These are phyloP conservation scores for Danaus chrysippus DNA, from an alignment of 2,888 invertebrate species.

Conservation along the genomic window DNA sequence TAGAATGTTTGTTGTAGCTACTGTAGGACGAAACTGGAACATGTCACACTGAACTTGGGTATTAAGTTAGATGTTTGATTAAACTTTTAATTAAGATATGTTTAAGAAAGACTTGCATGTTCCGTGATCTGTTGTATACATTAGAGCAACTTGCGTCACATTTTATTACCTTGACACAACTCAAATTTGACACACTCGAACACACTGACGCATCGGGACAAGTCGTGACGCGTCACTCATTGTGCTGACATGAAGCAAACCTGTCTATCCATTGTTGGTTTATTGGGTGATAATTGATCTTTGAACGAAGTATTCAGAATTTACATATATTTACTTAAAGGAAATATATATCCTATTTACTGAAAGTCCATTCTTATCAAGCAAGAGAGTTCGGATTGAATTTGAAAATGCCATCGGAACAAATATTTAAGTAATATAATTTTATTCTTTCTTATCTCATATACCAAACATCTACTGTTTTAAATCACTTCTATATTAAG, in stretches of 20 bases:
- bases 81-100: conserved; percentile 5
- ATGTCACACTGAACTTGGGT: conserved; percentile 1
- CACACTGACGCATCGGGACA: background rate
- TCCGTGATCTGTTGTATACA: background rate
- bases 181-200: conserved; percentile 1
- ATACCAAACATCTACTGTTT: no score
- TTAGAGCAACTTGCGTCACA: background rate
- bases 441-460: no score
- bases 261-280: background rate
- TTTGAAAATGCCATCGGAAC: no score
- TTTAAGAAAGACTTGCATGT: background rate
- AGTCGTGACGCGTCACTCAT: conserved; percentile 2
- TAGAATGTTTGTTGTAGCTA: background rate
- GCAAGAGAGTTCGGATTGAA: no score
- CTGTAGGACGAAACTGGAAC: background rate
- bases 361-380: no score
- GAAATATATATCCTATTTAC: no score
- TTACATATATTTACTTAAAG: no score
- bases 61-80: background rate
- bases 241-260: background rate
- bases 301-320: no score
- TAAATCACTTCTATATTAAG: no score
- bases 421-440: no score
- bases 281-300: background rate
- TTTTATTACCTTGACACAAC: background rate